Base-by-base conservation (phyloP, 2,888 invertebrate species). In the Smittia sp. region DNA sequence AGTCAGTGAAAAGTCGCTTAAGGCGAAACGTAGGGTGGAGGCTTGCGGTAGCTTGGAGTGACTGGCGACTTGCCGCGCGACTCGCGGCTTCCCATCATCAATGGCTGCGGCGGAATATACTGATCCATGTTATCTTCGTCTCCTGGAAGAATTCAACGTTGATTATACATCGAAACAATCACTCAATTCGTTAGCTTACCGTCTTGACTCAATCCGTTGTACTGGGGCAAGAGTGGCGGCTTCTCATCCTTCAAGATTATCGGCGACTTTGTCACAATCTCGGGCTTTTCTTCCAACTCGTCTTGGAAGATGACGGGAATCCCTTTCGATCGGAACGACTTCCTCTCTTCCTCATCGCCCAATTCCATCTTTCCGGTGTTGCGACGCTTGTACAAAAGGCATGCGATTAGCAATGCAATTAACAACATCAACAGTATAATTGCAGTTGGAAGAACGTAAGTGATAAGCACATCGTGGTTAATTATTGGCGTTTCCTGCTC, bases 241-340 rank as follows among this genome's bases (percentile, higher is more conserved):
- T 96, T 95, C 80, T 97, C 97, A 78, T 97, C 96, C 79, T 94
- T 92, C 83, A 97, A 87, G 77, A 98, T 96, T 73, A 97, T 92
- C 3, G 97, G 97, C 76, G 93, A 91, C 83, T 96, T 94, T 80
- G 94, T 93, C 25, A 90, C 91, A 20, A 93, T 90, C 81, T 93
- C 93, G 0, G 92, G 93, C 78, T 95, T 91, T 79, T 96, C 96
- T 77, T 97, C 96, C 58, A 98, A 85, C 81, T 98, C 98, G 81
- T 98, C 97, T 82, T 94, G 93, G 83, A 98, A 97, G 79, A 98
- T 98, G 46, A 98, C 96, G 0, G 98, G 98, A 78, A 96, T 95
- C 69, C 87, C 87, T 81, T 92, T 92, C 77, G 91, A 91, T 67
- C 92, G 88, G 84, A 93, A 92, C 76, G 90, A 90, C 80, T 91